Conservation (phyloP, 2,888 invertebrate species). For the Bursaphelenchus okinawaensis region DNA sequence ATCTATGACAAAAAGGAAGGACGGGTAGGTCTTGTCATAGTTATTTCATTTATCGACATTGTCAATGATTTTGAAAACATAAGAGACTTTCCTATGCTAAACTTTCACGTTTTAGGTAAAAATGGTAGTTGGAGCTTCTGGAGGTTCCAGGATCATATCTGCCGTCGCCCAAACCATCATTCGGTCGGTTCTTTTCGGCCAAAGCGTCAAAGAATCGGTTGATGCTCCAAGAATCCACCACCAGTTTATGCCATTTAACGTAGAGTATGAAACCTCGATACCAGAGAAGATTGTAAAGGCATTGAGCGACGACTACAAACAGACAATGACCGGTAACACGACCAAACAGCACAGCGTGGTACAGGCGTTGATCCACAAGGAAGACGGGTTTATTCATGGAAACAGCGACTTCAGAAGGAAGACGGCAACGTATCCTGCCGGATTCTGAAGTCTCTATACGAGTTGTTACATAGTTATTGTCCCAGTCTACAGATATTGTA, state of each 20-base stretch:
- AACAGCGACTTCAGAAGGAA: conserved; percentile 29
- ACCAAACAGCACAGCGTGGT: conserved; percentile 49
- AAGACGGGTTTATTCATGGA: conserved; percentile 39
- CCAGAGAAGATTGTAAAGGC: conserved; percentile 9
- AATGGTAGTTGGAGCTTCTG: conserved; percentile 33
- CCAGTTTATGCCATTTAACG: conserved; percentile 41
- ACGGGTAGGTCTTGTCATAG: conserved; percentile 15
- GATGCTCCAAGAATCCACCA: conserved; percentile 55
- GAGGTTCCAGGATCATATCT: conserved; percentile 35
- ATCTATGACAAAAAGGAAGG: conserved; percentile 65
- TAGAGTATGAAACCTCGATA: conserved; percentile 25
- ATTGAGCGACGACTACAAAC: conserved; percentile 8
- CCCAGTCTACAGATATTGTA: too few relatives aligned
- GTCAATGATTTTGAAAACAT: too few relatives aligned
- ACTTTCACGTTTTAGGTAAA: conserved; percentile 20
- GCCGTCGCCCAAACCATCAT: conserved; percentile 64
- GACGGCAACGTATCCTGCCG: conserved; percentile 38
- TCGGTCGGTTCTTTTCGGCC: conserved; percentile 71
- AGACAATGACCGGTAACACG: conserved; percentile 19
- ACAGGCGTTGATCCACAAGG: conserved; percentile 39
- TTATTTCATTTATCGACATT: background rate
- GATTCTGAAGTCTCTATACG: too few relatives aligned
- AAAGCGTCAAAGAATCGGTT: conserved; percentile 71
- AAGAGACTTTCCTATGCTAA: too few relatives aligned
- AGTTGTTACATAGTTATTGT: too few relatives aligned